A percentile compares a stretch with the other conserved stretches of the same genome.
These are phyloP conservation scores for Agonopterix subpropinquella DNA, from an alignment of 2,888 invertebrate genomes.

Conservation along the genomic window DNA sequence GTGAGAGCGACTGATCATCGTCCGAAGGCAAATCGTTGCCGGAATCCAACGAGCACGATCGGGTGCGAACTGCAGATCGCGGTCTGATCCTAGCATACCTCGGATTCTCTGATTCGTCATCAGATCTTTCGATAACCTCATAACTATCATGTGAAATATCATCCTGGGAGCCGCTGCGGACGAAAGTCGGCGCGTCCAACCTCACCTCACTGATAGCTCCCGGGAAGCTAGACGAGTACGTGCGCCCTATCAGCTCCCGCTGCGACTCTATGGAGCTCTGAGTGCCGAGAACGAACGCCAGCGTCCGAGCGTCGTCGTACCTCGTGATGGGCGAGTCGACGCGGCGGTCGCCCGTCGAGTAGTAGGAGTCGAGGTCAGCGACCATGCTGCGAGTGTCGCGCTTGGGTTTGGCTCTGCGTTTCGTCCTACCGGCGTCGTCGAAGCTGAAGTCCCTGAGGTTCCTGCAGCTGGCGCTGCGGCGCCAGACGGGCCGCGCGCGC, in stretches of 20 bases:
- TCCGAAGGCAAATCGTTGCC: slow-evolving; percentile 86
- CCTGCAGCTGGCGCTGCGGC: slow-evolving; percentile 88
- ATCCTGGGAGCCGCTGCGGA: slow-evolving; percentile 85
- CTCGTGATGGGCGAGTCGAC: slow-evolving; percentile 81
- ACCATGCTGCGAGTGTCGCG: slow-evolving; percentile 54
- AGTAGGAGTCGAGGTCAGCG: slow-evolving; percentile 50
- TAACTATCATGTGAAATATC: slow-evolving; percentile 93
- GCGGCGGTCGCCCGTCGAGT: slow-evolving; percentile 58
- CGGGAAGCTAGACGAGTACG: slow-evolving; percentile 91
- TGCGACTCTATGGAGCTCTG: slow-evolving; percentile 80
- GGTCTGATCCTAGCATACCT: slow-evolving; percentile 44
- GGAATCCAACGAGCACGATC: slow-evolving; percentile 85
- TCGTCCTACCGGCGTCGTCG: slow-evolving; percentile 81
- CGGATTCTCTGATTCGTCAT: slow-evolving; percentile 73
- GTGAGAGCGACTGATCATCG: slow-evolving; percentile 78
- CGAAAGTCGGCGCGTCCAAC: slow-evolving; percentile 78
- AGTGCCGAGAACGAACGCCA: slow-evolving; percentile 37
- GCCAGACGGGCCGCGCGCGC: slow-evolving; percentile 76
- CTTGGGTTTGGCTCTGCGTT: slow-evolving; percentile 66
- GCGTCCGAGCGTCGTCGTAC: slow-evolving; percentile 78
- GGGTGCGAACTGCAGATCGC: slow-evolving; percentile 62
- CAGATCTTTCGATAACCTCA: slow-evolving; percentile 87
- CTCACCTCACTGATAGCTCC: slow-evolving; percentile 84
- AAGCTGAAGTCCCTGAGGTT: slow-evolving; percentile 87
- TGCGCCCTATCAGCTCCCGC: slow-evolving; percentile 81